Conservation (phyloP, 2,797 vertebrate species). For the Denticeps clupeoides region DNA sequence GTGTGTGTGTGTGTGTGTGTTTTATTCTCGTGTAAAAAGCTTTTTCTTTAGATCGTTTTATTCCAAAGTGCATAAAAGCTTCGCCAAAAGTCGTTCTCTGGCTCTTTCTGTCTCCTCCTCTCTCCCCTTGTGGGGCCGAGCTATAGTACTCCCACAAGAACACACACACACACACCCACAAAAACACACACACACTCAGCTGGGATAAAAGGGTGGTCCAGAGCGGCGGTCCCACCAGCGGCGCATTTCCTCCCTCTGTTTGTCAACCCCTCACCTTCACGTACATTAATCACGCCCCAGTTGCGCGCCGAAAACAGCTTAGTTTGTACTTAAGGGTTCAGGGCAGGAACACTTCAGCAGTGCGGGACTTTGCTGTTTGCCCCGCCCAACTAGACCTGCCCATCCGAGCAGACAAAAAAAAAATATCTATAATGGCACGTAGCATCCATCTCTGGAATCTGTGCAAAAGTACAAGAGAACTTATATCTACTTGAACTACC, state of each 20-base stretch:
- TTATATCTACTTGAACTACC: too few species aligned
- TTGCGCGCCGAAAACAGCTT: conserved; percentile 37
- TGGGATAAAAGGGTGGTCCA: conserved; percentile 57
- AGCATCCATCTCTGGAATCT: too few species aligned
- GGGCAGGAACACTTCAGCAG: conserved; percentile 18
- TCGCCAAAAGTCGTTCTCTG: conserved; percentile 38
- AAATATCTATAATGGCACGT: neutral
- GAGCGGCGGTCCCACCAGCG: conserved; percentile 21
- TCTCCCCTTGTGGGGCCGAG: conserved; percentile 37
- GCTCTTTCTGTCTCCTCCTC: neutral
- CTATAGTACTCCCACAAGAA: conserved; percentile 51
- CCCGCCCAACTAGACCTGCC: conserved; percentile 2
- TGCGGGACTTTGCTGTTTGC: conserved; percentile 29
- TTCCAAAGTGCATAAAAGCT: conserved; percentile 68
- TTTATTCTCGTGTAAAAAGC: too few species aligned
- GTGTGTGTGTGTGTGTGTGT: too few species aligned
- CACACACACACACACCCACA: conserved; percentile 46
- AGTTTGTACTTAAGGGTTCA: conserved; percentile 39
- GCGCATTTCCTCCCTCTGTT: conserved; percentile 11
- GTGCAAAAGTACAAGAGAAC: too few species aligned
- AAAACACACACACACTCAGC: conserved; percentile 30
- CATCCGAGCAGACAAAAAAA: neutral
- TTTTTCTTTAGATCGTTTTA: conserved; percentile 54
- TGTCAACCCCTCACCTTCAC: conserved; percentile 31
- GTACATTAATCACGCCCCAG: conserved; percentile 46